These are phyloP conservation scores for Pyrochroa serraticornis DNA, from an alignment of 2,888 invertebrate genomes.

Conservation along the genomic window DNA sequence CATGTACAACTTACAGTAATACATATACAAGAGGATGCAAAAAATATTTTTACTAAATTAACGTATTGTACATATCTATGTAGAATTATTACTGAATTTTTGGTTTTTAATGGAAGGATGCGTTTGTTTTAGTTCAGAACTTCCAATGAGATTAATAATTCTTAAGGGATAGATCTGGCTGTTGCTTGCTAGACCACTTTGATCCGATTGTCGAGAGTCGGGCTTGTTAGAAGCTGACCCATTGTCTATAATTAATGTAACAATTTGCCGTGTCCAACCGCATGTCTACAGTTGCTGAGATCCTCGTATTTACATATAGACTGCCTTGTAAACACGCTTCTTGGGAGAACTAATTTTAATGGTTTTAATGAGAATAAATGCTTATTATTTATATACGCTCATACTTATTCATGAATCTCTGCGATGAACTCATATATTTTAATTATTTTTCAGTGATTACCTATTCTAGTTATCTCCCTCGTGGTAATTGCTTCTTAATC, in stretches of 20 bases:
- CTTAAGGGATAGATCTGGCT: background rate
- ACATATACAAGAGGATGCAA: no score
- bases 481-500: constrained; percentile 15
- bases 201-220: constrained; percentile 11
- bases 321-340: constrained; percentile 13
- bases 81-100: background rate
- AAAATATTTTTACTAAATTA: no score
- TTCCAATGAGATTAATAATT: background rate
- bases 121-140: background rate
- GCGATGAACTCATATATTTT: constrained; percentile 23
- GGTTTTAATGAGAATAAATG: constrained; percentile 25
- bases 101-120: background rate
- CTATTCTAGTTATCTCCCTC: constrained; percentile 16
- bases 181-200: background rate
- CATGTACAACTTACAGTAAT: no score
- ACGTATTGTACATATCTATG: no score
- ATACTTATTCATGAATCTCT: constrained; percentile 28
- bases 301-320: constrained; percentile 7
- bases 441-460: constrained; percentile 29
- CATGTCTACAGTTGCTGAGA: constrained; percentile 9
- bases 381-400: constrained; percentile 25
- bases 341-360: constrained; percentile 18
- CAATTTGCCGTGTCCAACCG: constrained; percentile 13
- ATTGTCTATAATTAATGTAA: constrained; percentile 18
- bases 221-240: constrained; percentile 8